Base-by-base conservation (phyloP, 2,888 invertebrate species). In the Cephus pulcher region DNA sequence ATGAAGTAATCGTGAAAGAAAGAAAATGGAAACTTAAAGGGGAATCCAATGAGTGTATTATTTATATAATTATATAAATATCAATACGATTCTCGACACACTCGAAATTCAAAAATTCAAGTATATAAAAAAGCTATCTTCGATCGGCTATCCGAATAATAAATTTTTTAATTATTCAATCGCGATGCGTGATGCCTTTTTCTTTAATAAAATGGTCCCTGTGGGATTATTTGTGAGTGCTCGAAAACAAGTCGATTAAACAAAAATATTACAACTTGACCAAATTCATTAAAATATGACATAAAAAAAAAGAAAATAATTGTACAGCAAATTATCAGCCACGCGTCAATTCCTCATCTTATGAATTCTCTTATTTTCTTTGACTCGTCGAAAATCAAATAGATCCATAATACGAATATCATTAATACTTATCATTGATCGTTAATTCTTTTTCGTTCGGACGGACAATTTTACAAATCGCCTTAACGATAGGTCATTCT, bases 171-270 rank as follows among this genome's bases (percentile, higher is more conserved):
- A 74, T 83, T 84, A 78, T 71, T 76, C 76, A 74, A 77, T 80
- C 74, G 78, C 71, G 23, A 71, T 9, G 71, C 71, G 71, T 71
- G 15, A 71, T 71, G 71, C 56, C 56, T 23, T 71, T 71, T 71
- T 71, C 33, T 1, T 74, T 77, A 80, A 84, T 81, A 79, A 82
- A 83, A 77, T 88, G 88, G 87, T 88, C 88, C 88, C 87, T 85
- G 85, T 82, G 87, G 86, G 87, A 88, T 87, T 84, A 80, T 78
- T 81, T 83, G 76, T 32, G 71, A 34, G 71, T 71, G 71, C 71
- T 34, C 71, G 33, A 23, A 71, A 71, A 34, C 71, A 71, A 71
- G 34, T 71, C 71, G 71, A 15, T 71, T 32, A 2, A 56, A 56
- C 2, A 11, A 71, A 71, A 23, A 70, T 30, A 15, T 32, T 15